These are phyloP conservation scores for Dinomys branickii DNA, from an alignment of 2,113 vertebrate genomes.

Conservation along the genomic window DNA sequence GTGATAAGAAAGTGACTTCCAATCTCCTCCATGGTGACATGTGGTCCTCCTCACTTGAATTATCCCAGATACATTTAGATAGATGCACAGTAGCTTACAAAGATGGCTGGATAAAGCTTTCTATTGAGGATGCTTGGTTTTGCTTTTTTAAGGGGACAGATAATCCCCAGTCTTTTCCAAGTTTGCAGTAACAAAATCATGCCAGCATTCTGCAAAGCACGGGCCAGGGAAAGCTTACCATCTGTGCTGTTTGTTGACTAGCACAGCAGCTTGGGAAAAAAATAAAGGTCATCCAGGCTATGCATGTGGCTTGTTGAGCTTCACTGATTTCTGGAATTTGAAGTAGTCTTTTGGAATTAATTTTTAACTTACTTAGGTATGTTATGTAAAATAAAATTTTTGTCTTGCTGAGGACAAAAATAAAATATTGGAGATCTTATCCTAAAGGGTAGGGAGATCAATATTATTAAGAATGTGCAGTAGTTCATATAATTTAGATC, in stretches of 20 bases:
- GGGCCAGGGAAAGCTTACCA: slow-evolving; percentile 55
- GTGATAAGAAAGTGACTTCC: neutral
- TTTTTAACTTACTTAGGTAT: slow-evolving; percentile 80
- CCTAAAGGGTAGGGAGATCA: neutral
- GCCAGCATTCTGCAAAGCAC: neutral
- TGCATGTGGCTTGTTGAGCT: slow-evolving; percentile 48
- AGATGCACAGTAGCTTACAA: neutral
- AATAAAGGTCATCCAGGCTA: slow-evolving; percentile 67
- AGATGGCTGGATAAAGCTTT: neutral
- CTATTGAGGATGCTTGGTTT: neutral
- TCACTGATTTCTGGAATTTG: slow-evolving; percentile 78
- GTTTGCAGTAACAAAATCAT: slow-evolving; percentile 10
- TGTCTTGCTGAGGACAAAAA: neutral
- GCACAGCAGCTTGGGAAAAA: neutral
- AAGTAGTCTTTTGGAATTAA: slow-evolving; percentile 77
- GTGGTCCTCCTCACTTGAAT: fast-evolving
- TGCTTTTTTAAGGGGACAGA: neutral
- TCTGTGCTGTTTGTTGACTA: slow-evolving; percentile 64
- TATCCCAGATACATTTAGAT: neutral
- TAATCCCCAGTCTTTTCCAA: neutral
- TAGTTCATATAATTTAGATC: neutral
- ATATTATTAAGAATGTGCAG: neutral
- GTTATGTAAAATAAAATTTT: slow-evolving; percentile 49
- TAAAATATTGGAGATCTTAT: neutral
- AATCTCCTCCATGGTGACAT: neutral